These are phyloP conservation scores for Tribolium madens DNA, from an alignment of 1,140 invertebrate species.

Conservation along the genomic window DNA sequence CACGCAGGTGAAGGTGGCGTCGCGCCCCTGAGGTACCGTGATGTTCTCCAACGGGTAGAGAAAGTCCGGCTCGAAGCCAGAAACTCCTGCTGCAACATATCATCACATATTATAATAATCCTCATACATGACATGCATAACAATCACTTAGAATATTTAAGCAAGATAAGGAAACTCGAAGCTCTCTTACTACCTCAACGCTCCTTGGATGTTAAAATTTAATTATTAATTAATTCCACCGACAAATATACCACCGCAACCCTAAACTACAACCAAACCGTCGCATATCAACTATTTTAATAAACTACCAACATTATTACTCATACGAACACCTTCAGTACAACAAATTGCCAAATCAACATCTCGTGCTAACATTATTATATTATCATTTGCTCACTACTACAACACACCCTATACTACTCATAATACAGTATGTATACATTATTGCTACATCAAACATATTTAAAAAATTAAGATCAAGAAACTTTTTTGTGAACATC, in stretches of 20 bases:
- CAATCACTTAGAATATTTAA: slow-evolving; percentile 45
- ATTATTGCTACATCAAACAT: too few relatives aligned
- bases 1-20: slow-evolving; percentile 90
- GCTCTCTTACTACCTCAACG: slow-evolving; percentile 36
- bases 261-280: slow-evolving; percentile 4
- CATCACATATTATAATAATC: slow-evolving; percentile 36
- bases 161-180: slow-evolving; percentile 36
- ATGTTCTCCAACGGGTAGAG: slow-evolving; percentile 87
- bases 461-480: too few relatives aligned
- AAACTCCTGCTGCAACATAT: slow-evolving; percentile 65
- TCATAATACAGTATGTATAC: too few relatives aligned
- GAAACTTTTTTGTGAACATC: too few relatives aligned
- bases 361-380: neutral
- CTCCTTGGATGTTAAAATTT: slow-evolving; percentile 39
- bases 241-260: slow-evolving; percentile 13
- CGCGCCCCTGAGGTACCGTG: slow-evolving; percentile 86
- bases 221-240: slow-evolving; percentile 36
- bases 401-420: too few relatives aligned
- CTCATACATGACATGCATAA: slow-evolving; percentile 44
- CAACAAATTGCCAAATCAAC: neutral
- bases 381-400: too few relatives aligned
- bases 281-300: slow-evolving; percentile 17
- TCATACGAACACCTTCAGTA: neutral
- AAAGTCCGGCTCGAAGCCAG: slow-evolving; percentile 86
- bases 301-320: neutral